Conservation (phyloP, 2,113 vertebrate genomes). For the Ophiodon elongatus region DNA sequence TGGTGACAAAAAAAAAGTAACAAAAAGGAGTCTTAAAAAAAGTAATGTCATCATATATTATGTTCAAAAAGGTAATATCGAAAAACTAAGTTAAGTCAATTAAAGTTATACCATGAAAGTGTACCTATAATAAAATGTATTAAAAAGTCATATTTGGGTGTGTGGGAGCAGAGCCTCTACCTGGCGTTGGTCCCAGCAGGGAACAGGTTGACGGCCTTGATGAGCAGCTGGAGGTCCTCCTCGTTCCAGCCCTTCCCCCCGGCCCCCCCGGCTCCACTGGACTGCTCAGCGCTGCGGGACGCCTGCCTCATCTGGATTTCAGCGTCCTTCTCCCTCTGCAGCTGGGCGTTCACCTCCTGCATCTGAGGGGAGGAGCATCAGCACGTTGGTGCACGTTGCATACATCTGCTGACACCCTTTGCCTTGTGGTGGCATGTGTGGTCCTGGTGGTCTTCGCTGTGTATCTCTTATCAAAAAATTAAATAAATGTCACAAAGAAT, state of each 20-base stretch:
- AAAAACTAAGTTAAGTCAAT: too few species aligned
- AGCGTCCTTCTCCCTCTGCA: conserved; percentile 92
- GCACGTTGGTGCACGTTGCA: not conserved
- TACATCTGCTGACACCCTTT: not conserved
- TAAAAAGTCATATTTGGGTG: too few species aligned
- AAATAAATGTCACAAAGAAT: not conserved
- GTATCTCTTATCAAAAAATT: not conserved
- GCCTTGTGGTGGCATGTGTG: too few species aligned
- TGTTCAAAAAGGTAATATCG: too few species aligned
- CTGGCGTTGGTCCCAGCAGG: conserved; percentile 98
- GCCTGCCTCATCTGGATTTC: conserved; percentile 93
- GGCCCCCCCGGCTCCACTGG: conserved; percentile 85
- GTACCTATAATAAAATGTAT: too few species aligned
- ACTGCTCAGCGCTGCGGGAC: conserved; percentile 89
- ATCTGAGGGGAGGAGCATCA: conserved; percentile 82
- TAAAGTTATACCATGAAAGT: too few species aligned
- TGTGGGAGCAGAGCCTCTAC: conserved; percentile 76
- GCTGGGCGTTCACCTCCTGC: conserved; percentile 92
- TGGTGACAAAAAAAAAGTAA: too few species aligned
- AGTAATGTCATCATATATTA: too few species aligned
- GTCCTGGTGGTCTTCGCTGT: not conserved
- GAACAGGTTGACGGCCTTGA: conserved; percentile 99
- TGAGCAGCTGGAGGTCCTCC: conserved; percentile 96
- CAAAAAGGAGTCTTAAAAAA: too few species aligned
- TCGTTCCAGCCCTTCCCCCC: conserved; percentile 95